phyloP scores from a whole-genome alignment of 23 tunicate genomes.

The Halocynthia roretzi region DNA sequence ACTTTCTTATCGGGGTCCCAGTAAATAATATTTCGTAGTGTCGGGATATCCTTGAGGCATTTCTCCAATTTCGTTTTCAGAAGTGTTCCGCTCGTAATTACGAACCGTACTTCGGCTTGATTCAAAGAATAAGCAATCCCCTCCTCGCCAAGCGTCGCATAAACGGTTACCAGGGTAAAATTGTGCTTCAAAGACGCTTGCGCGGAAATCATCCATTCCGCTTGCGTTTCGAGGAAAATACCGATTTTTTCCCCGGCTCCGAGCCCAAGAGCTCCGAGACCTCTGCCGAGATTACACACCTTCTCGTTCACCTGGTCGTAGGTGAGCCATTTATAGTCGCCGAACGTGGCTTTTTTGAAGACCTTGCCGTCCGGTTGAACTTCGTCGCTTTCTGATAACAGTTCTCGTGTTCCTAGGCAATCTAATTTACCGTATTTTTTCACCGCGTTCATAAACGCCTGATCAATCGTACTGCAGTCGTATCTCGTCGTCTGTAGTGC shows the following conservation, averaged over 20 bases:
- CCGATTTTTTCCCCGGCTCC: conserved; percentile 72
- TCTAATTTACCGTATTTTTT: conserved; percentile 29
- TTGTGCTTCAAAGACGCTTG: conserved; percentile 84
- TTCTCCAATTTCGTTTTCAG: conserved; percentile 46
- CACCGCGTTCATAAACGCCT: conserved; percentile 52
- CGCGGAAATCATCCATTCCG: conserved; percentile 94
- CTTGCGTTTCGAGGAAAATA: conserved; percentile 86
- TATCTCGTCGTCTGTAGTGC: conserved; percentile 23
- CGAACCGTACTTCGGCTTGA: conserved; percentile 73
- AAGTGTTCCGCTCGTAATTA: conserved; percentile 74
- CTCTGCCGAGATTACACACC: conserved; percentile 51
- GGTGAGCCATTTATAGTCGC: conserved; percentile 77
- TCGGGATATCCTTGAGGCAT: conserved; percentile 33
- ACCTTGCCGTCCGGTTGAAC: conserved; percentile 87
- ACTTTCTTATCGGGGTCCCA: conserved; percentile 45
- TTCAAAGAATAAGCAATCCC: conserved; percentile 72
- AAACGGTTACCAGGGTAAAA: conserved; percentile 80
- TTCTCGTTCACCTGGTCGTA: conserved; percentile 42
- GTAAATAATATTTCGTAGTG: conserved; percentile 39
- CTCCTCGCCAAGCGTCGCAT: conserved; percentile 95
- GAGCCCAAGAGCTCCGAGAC: conserved; percentile 40
- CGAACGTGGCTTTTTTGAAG: conserved; percentile 92
- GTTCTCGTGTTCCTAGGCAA: conserved; percentile 74
- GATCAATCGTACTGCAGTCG: conserved; percentile 42
- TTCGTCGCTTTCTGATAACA: conserved; percentile 83